A percentile compares a stretch with the other conserved stretches of the same genome.
These are phyloP conservation scores for Tenodera sinensis DNA, from an alignment of 2,888 invertebrate genomes.

Conservation along the genomic window DNA sequence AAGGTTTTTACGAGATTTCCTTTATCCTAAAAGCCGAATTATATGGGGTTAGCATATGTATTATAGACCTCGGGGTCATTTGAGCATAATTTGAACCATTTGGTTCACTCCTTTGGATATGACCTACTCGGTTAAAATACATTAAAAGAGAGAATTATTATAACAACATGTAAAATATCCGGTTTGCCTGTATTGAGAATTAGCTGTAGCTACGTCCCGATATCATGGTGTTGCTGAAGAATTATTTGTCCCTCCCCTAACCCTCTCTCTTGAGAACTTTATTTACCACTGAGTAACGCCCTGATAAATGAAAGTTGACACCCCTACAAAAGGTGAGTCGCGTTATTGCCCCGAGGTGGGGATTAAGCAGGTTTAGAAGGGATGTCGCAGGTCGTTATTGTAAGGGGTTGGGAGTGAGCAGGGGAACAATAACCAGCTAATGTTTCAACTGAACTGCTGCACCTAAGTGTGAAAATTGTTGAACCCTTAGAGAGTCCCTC, in stretches of 20 bases:
- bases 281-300: not conserved
- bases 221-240: not conserved
- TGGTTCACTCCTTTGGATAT: too few relatives aligned
- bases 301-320: not conserved
- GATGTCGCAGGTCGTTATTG: not conserved
- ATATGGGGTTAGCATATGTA: too few relatives aligned
- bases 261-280: not conserved
- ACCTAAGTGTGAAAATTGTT: not conserved
- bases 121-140: too few relatives aligned
- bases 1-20: too few relatives aligned
- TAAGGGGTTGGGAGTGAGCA: not conserved
- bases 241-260: not conserved
- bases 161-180: too few relatives aligned
- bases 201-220: not conserved
- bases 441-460: not conserved
- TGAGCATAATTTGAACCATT: too few relatives aligned
- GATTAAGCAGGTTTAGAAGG: not conserved
- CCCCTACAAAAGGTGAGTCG: not conserved
- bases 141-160: too few relatives aligned
- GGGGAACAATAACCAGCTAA: not conserved
- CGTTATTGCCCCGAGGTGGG: not conserved
- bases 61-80: too few relatives aligned
- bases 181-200: not conserved
- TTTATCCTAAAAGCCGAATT: too few relatives aligned
- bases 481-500: not conserved